A percentile compares a stretch with the other conserved stretches of the same genome.
Conservation (phyloP, 2,113 vertebrate species). For the Equus przewalskii region DNA sequence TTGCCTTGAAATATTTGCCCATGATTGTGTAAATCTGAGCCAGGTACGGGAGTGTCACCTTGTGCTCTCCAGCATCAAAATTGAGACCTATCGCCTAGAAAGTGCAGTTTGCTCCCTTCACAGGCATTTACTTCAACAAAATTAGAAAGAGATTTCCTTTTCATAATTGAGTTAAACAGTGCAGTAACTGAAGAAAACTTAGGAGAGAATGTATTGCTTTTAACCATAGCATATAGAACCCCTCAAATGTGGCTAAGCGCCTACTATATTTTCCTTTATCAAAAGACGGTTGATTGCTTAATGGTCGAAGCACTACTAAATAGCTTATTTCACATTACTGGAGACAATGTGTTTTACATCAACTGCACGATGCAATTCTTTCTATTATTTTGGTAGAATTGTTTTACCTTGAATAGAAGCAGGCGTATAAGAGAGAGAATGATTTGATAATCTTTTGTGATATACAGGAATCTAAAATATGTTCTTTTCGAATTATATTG, state of each 20-base stretch:
- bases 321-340: constrained; percentile 69
- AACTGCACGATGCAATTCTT: constrained; percentile 68
- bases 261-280: constrained; percentile 66
- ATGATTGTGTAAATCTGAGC: constrained; percentile 86
- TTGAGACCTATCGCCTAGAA: constrained; percentile 81
- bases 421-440: constrained; percentile 39
- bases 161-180: constrained; percentile 80
- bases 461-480: not conserved
- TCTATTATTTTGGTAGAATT: constrained; percentile 69
- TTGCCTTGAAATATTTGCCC: constrained; percentile 89
- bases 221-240: not conserved
- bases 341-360: constrained; percentile 75
- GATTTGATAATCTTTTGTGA: constrained; percentile 66
- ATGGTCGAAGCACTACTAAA: constrained; percentile 71
- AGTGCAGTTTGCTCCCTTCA: constrained; percentile 74
- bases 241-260: constrained; percentile 61
- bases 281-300: constrained; percentile 80
- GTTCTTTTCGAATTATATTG: not conserved
- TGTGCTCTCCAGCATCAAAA: constrained; percentile 76
- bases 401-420: constrained; percentile 58
- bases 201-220: constrained; percentile 42
- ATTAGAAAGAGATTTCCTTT: constrained; percentile 76
- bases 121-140: constrained; percentile 77
- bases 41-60: constrained; percentile 85
- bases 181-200: constrained; percentile 67